Base-by-base conservation (phyloP, 2,113 vertebrate genomes). In the Carollia perspicillata region DNA sequence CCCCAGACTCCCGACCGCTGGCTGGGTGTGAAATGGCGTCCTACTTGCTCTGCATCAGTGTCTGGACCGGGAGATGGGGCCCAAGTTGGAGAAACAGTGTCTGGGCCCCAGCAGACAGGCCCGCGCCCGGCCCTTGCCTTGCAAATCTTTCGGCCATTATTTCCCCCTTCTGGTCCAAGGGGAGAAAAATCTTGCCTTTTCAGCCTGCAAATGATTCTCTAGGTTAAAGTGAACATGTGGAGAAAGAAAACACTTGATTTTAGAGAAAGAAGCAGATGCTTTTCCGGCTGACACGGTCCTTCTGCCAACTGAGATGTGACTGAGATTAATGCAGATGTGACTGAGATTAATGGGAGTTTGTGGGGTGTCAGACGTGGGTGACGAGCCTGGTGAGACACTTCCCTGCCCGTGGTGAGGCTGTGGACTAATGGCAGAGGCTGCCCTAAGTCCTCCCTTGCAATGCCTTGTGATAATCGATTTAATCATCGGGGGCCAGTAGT, bases 31-130 rank as follows among this genome's bases (percentile, higher is more conserved):
- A 23, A 10, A 26, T 0, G 2, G 26, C 37, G 47, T 33, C 51
- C 37, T 4, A 0, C 0, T 26, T 16, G 35, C 69, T 28, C 2
- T 23, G 44, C 35, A 1, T 30, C 20, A 7, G 18, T 1, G 0
- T 42, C 51, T 3, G n/a, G 13, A 4, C 63, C 44, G 72, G 66
- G 37, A 17, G 28, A 28, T 60, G 5, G 23, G 40, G 30, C 30
- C 74, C 18, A 16, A 0, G 30, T 6, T 13, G 35, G 63, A 47
- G 66, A 26, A 26, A 9, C 44, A 3, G 1, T 6, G n/a, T 51
- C 44, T 28, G 37, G 58, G 26, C 17, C 2, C 58, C 13, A 28
- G 40, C 49, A 33, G 69, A 18, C 11, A 14, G 8, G 4, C 33
- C 13, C 14, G 1, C 3, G 0, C n/a, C 13, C 2, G 4, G 10